phyloP scores from a whole-genome alignment of 1,140 invertebrate species.

The Bombus consobrinus region DNA sequence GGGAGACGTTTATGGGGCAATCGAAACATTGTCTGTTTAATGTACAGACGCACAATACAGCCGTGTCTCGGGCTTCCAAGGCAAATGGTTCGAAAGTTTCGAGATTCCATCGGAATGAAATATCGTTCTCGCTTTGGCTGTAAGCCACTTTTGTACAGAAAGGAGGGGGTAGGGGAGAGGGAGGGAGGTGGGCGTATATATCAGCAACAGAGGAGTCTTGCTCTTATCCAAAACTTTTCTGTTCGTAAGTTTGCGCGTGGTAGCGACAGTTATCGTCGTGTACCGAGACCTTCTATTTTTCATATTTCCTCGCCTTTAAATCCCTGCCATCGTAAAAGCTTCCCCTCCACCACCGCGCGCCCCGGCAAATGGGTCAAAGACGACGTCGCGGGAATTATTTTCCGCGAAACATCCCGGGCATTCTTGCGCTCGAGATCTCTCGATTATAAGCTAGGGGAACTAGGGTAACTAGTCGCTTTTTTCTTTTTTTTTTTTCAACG shows the following conservation, averaged over 20 bases:
- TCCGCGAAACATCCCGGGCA: not conserved
- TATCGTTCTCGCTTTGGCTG: constrained; percentile 18
- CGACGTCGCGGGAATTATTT: constrained; percentile 14
- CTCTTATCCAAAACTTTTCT: constrained; percentile 39
- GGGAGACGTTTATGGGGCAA: not conserved
- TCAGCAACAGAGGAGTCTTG: not conserved
- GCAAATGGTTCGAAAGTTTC: constrained; percentile 32
- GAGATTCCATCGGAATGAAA: constrained; percentile 24
- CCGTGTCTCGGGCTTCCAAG: not conserved
- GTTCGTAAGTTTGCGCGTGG: constrained; percentile 23
- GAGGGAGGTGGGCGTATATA: not conserved
- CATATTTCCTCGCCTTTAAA: constrained; percentile 16
- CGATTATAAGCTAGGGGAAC: not conserved
- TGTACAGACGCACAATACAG: not conserved
- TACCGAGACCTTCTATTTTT: constrained; percentile 14
- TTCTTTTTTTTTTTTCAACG: not conserved
- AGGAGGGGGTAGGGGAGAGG: not conserved
- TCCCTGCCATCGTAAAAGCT: constrained; percentile 1
- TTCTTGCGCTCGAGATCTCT: not conserved
- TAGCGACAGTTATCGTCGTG: constrained; percentile 21
- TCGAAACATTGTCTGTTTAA: constrained; percentile 15
- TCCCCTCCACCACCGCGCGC: not conserved
- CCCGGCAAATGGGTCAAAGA: constrained; percentile 16
- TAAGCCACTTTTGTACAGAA: constrained; percentile 21
- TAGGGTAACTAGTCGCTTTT: not conserved